Evolutionary conservation across 2,888 invertebrate genomes (phyloP), one percentile per base, ranked within the genome.

Genomic region (Gastracanthus pulcherrimus): DNA sequence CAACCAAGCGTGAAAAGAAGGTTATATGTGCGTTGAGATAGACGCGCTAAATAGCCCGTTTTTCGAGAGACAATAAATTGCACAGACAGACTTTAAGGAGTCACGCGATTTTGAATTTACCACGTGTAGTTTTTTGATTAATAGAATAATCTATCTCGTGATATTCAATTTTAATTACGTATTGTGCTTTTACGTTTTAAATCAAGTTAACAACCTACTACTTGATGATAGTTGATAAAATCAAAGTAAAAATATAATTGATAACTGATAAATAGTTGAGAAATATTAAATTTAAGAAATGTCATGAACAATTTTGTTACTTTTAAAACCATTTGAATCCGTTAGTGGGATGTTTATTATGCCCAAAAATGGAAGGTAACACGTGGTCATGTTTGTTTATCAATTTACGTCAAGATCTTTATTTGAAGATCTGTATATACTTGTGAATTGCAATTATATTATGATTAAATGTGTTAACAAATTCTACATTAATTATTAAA

Each of bases 341-440:
- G n/a, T n/a, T n/a, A n/a, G n/a, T n/a, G n/a, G n/a, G n/a, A n/a
- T n/a, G n/a, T n/a, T n/a, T n/a, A n/a, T 48, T 16, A 29, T 41
- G 69, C 34, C 11, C 19, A 58, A 66, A 36, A 48, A 16, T 51
- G 16, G 5, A 31, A 29, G 75, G 48, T 66, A 66, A 75, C 75
- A 11, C 36, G 51, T 5, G 45, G 64, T n/a, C 4, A 2, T 34
- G 26, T 26, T 67, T 66, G 23, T 38, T 51, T 55, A 55, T 66
- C 29, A 7, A 26, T 51, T 11, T n/a, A 3, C 64, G 66, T 36
- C 51, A 55, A 41, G 36, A 66, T 38, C 55, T n/a, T 38, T 76
- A 6, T 66, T 66, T 76, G 38, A 4, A 76, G n/a, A n/a, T n/a
- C n/a, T n/a, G n/a, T n/a, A n/a, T n/a, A n/a, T n/a, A n/a, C n/a